Conservation (phyloP, 2,888 invertebrate species). For the Exephanes ischioxanthus region DNA sequence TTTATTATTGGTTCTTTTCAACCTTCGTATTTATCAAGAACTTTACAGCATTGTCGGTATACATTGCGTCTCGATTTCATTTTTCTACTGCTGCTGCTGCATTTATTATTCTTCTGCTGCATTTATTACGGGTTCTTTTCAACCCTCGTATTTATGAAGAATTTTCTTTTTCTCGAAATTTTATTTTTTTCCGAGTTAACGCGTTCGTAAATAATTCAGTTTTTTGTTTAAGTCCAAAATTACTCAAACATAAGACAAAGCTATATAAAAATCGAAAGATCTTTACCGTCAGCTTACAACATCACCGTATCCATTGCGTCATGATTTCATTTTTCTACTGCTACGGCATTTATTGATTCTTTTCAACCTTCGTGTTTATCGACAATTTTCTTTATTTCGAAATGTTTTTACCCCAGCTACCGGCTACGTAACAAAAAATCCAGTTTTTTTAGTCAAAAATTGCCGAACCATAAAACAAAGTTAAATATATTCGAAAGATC, state of each 20-base stretch:
- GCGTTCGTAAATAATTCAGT: background rate
- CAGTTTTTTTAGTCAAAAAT: background rate
- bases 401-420: background rate
- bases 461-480: background rate
- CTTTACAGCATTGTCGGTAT: conserved; percentile 24
- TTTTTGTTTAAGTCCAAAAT: background rate
- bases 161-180: background rate
- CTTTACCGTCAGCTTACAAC: background rate
- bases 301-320: conserved; percentile 7
- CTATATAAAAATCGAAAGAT: background rate
- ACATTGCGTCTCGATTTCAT: background rate
- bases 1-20: background rate
- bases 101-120: too few relatives aligned
- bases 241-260: background rate
- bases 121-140: background rate
- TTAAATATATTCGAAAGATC: background rate
- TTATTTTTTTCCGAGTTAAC: background rate
- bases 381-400: background rate
- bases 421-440: background rate
- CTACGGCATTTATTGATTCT: background rate
- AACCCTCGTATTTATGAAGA: background rate
- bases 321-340: background rate
- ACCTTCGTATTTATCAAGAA: background rate
- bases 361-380: background rate
- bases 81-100: background rate